Evolutionary conservation across 2,797 vertebrate species (phyloP), one percentile per base, ranked within the genome.

Genomic region (Bradypodion ventrale): DNA sequence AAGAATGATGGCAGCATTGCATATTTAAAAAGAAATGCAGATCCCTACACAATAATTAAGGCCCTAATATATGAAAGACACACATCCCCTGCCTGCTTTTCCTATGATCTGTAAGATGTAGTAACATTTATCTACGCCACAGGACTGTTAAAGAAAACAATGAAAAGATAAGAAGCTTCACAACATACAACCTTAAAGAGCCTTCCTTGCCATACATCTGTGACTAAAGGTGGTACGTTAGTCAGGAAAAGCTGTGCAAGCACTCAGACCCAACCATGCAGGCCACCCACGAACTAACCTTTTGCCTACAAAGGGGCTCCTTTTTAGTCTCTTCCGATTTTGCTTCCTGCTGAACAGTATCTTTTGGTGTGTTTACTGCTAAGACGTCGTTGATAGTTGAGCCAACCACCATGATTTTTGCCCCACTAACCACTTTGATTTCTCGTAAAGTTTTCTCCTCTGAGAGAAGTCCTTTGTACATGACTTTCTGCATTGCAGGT

Each of bases 331-430:
- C 98, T 86, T 99, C 99, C 0, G 98, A 97, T 95, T 99, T 99
- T 29, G 98, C 97, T 89, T 99, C 99, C 92, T 99, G 98, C 85
- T 99, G 98, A 60, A 98, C 93, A 60, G 97, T 97, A 86, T 99
- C 99, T 96, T 99, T 99, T 76, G 99, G 98, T 0, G 98, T 99
- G 88, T 98, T 99, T 74, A 99, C 98, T 12, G 99, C 98, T 94
- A 99, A 93, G 84, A 99, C 98, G 19, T 99, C 98, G 74, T 99
- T 99, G 96, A 99, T 99, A 0, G 99, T 99, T 2, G 99, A 99
- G 49, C 99, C 99, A 75, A 99, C 98, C 29, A 99, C 99, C 99
- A 99, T 99, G 90, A 99, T 98, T 94, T 99, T 99, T 19, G 99
- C 98, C 87, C 99, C 98, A 1, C 98, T 99, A 49, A 98, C 98